Conservation (phyloP, 2,113 vertebrate genomes). For the Rafetus swinhoei region DNA sequence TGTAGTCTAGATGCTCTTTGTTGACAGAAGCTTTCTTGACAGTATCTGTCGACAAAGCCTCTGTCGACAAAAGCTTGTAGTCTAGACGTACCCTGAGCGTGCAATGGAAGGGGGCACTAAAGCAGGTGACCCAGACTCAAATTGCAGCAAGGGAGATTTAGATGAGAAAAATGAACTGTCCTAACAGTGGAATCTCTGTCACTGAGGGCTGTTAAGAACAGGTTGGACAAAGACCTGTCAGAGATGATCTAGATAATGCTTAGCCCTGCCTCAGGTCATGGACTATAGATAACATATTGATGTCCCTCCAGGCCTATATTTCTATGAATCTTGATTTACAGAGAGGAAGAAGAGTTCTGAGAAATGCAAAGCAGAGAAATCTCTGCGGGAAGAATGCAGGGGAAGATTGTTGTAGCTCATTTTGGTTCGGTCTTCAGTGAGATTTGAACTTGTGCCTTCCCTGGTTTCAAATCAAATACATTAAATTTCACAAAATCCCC, state of each 20-base stretch:
- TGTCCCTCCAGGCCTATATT: not conserved
- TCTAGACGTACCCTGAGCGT: too few species aligned
- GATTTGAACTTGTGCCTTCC: not conserved
- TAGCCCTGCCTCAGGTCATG: too few species aligned
- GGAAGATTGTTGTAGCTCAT: constrained; percentile 2
- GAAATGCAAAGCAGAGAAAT: constrained; percentile 2
- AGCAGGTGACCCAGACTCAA: not conserved
- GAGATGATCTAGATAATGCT: not conserved
- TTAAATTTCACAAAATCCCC: not conserved
- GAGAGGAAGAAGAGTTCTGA: not conserved
- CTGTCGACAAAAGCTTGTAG: too few species aligned
- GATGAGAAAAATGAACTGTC: not conserved
- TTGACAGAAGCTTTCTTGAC: too few species aligned
- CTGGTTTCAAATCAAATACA: constrained; percentile 1
- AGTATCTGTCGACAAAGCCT: too few species aligned
- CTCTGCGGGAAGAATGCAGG: not conserved
- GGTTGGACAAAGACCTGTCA: not conserved
- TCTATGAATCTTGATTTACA: not conserved
- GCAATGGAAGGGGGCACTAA: not conserved
- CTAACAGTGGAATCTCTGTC: not conserved
- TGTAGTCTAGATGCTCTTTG: too few species aligned
- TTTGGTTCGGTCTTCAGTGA: not conserved
- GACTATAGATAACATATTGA: too few species aligned
- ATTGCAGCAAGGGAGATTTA: not conserved
- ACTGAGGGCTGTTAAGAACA: not conserved